Conservation (phyloP, 2,113 vertebrate genomes). For the Spea bombifrons region DNA sequence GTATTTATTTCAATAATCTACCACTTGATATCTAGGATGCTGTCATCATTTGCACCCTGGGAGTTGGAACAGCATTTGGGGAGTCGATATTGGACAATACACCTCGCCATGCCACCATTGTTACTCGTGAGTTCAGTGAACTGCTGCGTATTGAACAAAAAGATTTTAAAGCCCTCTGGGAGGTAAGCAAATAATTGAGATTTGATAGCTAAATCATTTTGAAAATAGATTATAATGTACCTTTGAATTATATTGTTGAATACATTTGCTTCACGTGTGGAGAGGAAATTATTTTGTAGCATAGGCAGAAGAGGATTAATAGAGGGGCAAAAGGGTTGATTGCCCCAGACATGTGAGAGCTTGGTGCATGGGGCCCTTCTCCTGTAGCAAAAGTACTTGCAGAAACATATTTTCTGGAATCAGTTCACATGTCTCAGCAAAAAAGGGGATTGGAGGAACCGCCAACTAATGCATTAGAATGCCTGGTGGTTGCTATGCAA, state of each 20-base stretch:
- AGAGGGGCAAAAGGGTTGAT: too few species aligned
- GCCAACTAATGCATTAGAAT: too few species aligned
- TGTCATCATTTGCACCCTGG: constrained; percentile 92
- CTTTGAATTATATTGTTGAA: neutral
- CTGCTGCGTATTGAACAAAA: constrained; percentile 93
- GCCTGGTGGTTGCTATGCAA: too few species aligned
- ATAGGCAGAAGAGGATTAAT: too few species aligned
- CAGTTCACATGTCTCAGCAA: too few species aligned
- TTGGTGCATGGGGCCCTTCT: too few species aligned
- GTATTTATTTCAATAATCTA: constrained; percentile 9
- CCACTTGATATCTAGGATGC: constrained; percentile 76
- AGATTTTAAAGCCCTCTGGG: constrained; percentile 94
- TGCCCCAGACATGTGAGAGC: too few species aligned
- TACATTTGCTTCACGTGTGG: constrained; percentile 5
- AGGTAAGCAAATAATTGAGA: constrained; percentile 71
- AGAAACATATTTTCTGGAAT: too few species aligned
- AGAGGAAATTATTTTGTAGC: constrained; percentile 49
- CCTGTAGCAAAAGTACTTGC: too few species aligned
- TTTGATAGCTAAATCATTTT: constrained; percentile 39
- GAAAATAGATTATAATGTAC: neutral
- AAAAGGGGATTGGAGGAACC: too few species aligned
- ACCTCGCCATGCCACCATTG: constrained; percentile 92
- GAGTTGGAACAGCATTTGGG: constrained; percentile 93
- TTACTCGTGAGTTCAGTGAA: constrained; percentile 87
- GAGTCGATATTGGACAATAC: constrained; percentile 97